Evolutionary conservation across 2,888 invertebrate species (phyloP).

Genomic region (Lottia scabra): DNA sequence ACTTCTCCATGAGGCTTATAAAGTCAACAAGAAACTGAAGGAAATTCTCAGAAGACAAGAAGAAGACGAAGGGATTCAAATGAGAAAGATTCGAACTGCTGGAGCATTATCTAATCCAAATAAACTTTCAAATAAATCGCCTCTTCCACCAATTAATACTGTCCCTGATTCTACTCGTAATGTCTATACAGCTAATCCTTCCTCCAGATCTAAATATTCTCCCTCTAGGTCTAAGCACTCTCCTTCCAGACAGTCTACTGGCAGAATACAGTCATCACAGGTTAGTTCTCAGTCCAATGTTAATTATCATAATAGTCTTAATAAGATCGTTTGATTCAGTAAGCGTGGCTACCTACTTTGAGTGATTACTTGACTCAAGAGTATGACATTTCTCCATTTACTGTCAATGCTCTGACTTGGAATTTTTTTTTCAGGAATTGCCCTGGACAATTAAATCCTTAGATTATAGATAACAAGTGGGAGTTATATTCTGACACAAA

Average conservation of each 20-base stretch:
- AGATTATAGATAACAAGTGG: too few species aligned
- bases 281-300: background rate
- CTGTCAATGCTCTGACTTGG: too few species aligned
- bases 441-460: too few species aligned
- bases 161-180: background rate
- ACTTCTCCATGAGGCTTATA: constrained; percentile 52
- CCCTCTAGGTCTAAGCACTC: background rate
- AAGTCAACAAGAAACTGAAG: constrained; percentile 50
- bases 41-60: constrained; percentile 46
- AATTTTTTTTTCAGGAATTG: too few species aligned
- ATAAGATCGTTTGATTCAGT: too few species aligned
- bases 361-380: too few species aligned
- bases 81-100: background rate
- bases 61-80: background rate
- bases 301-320: too few species aligned
- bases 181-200: background rate
- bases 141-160: background rate
- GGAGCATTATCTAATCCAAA: background rate
- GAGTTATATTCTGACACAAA: too few species aligned
- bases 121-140: background rate
- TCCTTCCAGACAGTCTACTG: background rate
- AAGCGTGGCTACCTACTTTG: too few species aligned
- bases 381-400: too few species aligned
- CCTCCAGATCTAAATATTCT: background rate
- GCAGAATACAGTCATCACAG: background rate